phyloP scores from a whole-genome alignment of 2,113 vertebrate species.

The Chloropsis hardwickii region DNA sequence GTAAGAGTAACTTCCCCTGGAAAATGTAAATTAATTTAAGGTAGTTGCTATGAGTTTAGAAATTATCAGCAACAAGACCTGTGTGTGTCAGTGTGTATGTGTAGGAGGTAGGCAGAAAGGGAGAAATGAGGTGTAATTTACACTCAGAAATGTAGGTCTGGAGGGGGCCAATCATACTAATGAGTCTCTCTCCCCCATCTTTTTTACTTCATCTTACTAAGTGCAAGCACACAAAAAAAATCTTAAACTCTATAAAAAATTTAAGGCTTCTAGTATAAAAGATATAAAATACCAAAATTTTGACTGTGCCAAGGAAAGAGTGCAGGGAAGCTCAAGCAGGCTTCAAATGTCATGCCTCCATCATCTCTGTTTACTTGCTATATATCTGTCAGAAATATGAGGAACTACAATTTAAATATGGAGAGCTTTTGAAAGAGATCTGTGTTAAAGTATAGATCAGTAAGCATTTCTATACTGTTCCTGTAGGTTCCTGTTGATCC shows the following conservation, averaged over 20 bases:
- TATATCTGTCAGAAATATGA: background rate
- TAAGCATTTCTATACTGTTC: background rate
- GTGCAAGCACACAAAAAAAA: background rate
- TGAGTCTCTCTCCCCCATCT: background rate
- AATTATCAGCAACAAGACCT: background rate
- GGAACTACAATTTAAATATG: background rate
- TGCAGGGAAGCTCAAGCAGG: background rate
- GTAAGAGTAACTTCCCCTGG: background rate
- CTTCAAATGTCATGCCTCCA: background rate
- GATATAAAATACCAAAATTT: background rate
- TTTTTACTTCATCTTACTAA: background rate
- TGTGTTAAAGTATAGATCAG: background rate
- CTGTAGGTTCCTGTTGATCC: background rate
- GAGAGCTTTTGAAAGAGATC: background rate
- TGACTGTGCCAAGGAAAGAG: background rate
- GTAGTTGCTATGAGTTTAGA: background rate
- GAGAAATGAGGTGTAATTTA: background rate
- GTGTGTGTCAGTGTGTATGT: background rate
- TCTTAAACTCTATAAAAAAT: background rate
- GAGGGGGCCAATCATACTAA: background rate
- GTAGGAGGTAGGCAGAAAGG: background rate
- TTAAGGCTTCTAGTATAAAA: background rate
- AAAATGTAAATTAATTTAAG: background rate
- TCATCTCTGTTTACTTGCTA: background rate
- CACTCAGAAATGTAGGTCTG: background rate